Evolutionary conservation across 2,888 invertebrate genomes (phyloP).

Genomic region (Suillia variegata): DNA sequence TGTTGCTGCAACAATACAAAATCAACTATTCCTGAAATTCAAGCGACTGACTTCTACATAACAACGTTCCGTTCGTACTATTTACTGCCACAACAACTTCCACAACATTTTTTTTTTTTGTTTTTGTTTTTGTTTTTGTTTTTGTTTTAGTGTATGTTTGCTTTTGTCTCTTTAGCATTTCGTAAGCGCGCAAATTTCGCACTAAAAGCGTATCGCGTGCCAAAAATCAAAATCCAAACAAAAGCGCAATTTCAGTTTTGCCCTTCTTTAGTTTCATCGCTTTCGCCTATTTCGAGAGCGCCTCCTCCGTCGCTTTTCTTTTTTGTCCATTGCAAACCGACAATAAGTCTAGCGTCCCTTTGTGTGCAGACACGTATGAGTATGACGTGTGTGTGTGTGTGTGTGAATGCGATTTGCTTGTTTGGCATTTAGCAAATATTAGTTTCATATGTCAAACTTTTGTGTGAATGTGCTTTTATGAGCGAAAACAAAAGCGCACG

Average conservation of each 20-base stretch:
- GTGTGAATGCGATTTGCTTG: not conserved
- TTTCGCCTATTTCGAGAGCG: too few relatives aligned
- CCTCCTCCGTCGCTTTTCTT: too few relatives aligned
- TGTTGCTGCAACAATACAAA: slow-evolving; percentile 40
- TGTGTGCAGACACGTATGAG: too few relatives aligned
- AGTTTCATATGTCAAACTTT: slow-evolving; percentile 36
- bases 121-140: too few relatives aligned
- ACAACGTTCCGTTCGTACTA: not conserved
- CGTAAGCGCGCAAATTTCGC: not conserved
- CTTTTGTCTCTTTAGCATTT: not conserved
- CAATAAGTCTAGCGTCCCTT: too few relatives aligned
- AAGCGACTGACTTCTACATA: too few relatives aligned
- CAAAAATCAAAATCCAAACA: slow-evolving; percentile 43
- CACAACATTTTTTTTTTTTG: not conserved
- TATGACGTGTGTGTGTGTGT: too few relatives aligned
- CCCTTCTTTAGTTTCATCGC: not conserved
- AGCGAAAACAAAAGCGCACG: not conserved
- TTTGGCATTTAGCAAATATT: slow-evolving; percentile 42
- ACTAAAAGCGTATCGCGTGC: slow-evolving; percentile 53
- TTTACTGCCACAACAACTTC: not conserved
- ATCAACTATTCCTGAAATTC: slow-evolving; percentile 29
- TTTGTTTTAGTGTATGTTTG: not conserved
- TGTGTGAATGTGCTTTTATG: slow-evolving; percentile 6
- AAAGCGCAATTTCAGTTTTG: slow-evolving; percentile 5
- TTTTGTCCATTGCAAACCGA: not conserved